Conservation (phyloP, 2,797 vertebrate species). For the Peromyscus nudipes region DNA sequence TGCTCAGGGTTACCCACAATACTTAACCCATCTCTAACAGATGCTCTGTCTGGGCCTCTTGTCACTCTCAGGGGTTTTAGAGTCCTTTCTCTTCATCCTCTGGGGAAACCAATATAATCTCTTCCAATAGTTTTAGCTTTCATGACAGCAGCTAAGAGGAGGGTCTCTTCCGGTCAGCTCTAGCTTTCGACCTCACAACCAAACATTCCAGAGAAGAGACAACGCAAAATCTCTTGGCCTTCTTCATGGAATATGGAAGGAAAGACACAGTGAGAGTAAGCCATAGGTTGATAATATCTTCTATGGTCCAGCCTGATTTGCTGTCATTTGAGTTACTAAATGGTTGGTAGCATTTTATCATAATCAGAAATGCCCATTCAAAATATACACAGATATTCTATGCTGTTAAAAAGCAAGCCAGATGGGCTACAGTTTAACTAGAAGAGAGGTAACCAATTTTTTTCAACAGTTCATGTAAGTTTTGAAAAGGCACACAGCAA, state of each 20-base stretch:
- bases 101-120: not conserved
- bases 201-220: not conserved
- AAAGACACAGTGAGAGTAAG: not conserved
- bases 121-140: constrained; percentile 6
- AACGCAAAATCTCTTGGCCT: not conserved
- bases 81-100: not conserved
- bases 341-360: not conserved
- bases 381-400: constrained; percentile 20
- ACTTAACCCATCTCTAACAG: not conserved
- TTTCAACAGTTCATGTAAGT: not conserved
- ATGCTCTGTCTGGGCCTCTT: not conserved
- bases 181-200: not conserved
- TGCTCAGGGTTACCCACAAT: not conserved
- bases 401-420: constrained; percentile 28
- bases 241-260: not conserved
- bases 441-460: constrained; percentile 12
- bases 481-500: not conserved
- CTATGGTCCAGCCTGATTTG: not conserved
- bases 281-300: constrained; percentile 1
- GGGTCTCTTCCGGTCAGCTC: not conserved
- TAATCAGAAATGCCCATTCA: constrained; percentile 14
- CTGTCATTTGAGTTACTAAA: constrained; percentile 61
- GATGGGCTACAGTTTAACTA: constrained; percentile 11
- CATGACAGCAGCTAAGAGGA: not conserved
- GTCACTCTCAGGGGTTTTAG: not conserved